These are phyloP conservation scores for Morone chrysops DNA, from an alignment of 2,113 vertebrate species.

Conservation along the genomic window DNA sequence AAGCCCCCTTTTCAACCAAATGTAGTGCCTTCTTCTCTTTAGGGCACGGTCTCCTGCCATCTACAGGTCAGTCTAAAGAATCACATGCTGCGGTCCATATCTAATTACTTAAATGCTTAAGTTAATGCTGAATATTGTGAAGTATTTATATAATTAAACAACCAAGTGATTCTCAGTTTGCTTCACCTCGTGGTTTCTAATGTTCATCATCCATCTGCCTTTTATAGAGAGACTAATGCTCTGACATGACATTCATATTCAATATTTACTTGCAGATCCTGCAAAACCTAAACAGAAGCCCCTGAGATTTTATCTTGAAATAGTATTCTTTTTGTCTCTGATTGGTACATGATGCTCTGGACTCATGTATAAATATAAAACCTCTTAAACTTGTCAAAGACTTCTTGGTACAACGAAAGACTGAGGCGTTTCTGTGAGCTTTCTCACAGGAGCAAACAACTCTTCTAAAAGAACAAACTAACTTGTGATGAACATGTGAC, in stretches of 20 bases:
- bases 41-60: constrained; percentile 5
- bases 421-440: too few relatives aligned
- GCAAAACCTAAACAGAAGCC: neutral
- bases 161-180: constrained; percentile 17
- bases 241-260: neutral
- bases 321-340: neutral
- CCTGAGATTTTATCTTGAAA: neutral
- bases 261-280: neutral
- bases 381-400: too few relatives aligned
- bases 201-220: neutral
- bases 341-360: neutral
- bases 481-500: constrained; percentile 41
- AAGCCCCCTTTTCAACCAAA: neutral
- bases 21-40: constrained; percentile 3
- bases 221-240: neutral
- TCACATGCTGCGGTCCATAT: neutral
- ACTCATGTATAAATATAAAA: neutral
- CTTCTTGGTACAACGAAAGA: too few relatives aligned
- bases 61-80: constrained; percentile 30
- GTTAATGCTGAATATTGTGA: neutral
- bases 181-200: neutral
- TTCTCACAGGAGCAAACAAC: neutral
- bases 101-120: constrained; percentile 34
- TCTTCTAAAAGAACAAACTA: neutral
- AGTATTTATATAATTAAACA: constrained; percentile 51